These are phyloP conservation scores for Sciurus vulgaris DNA, from an alignment of 2,797 vertebrate species.

Conservation along the genomic window DNA sequence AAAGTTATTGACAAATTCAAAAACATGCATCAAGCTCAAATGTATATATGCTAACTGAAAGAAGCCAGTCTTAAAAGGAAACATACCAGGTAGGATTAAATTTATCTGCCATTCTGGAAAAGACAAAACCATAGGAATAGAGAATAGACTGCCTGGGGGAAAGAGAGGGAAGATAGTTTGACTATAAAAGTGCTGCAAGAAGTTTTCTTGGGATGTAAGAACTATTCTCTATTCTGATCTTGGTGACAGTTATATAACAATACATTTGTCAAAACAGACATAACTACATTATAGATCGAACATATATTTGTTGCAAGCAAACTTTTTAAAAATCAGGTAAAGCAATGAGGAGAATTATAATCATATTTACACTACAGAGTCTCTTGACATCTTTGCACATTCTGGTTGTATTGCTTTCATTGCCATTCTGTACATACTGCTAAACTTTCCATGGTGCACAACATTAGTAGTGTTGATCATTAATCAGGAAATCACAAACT, in stretches of 20 bases:
- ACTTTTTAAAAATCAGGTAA: not conserved
- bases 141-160: not conserved
- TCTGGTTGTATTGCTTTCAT: constrained; percentile 44
- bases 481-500: constrained; percentile 43
- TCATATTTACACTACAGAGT: not conserved
- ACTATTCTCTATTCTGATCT: not conserved
- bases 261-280: not conserved
- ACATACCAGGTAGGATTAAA: not conserved
- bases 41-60: not conserved
- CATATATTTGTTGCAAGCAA: not conserved
- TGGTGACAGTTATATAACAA: not conserved
- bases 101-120: not conserved
- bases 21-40: not conserved
- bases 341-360: not conserved
- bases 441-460: constrained; percentile 3
- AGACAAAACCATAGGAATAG: not conserved
- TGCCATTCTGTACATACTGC: not conserved
- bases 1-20: constrained; percentile 1
- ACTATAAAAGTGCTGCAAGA: not conserved
- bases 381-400: not conserved
- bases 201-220: not conserved
- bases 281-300: not conserved
- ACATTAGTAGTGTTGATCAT: not conserved
- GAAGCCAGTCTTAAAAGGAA: not conserved
- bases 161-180: not conserved